phyloP scores from a whole-genome alignment of 2,797 vertebrate genomes.

The Cynopterus sphinx region DNA sequence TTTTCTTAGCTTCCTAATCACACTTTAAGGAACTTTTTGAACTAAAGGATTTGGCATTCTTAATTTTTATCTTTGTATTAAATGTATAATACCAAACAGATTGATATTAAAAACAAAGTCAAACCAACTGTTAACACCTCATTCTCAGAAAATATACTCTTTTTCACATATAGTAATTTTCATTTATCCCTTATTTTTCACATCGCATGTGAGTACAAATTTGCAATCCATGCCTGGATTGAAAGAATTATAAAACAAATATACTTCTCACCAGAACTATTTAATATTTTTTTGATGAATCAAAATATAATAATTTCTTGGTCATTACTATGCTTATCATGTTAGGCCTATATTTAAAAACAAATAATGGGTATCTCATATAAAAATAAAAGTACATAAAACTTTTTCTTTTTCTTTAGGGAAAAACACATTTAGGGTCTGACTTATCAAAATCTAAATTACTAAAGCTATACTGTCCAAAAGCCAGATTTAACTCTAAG shows the following conservation, averaged over 20 bases:
- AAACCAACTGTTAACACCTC: constrained; percentile 30
- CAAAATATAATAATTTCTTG: not conserved
- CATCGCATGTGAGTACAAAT: not conserved
- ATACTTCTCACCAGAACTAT: not conserved
- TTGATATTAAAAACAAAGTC: constrained; percentile 13
- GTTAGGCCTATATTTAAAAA: not conserved
- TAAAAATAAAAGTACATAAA: constrained; percentile 36
- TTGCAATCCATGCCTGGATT: constrained; percentile 1
- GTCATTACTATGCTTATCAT: not conserved
- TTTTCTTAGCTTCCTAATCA: constrained; percentile 27
- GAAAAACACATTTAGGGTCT: not conserved
- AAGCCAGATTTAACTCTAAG: not conserved
- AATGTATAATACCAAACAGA: not conserved
- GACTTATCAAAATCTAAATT: constrained; percentile 32
- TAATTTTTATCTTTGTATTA: constrained; percentile 33
- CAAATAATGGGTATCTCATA: not conserved
- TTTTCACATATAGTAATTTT: not conserved
- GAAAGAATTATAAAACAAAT: constrained; percentile 43
- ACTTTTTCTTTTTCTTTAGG: not conserved
- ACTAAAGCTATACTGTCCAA: not conserved
- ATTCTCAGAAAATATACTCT: constrained; percentile 29
- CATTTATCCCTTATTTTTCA: constrained; percentile 30
- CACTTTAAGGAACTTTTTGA: constrained; percentile 31
- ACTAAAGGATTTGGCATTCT: constrained; percentile 3
- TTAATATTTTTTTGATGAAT: not conserved